Conservation (phyloP, 2,888 invertebrate species). For the Taenaris catops region DNA sequence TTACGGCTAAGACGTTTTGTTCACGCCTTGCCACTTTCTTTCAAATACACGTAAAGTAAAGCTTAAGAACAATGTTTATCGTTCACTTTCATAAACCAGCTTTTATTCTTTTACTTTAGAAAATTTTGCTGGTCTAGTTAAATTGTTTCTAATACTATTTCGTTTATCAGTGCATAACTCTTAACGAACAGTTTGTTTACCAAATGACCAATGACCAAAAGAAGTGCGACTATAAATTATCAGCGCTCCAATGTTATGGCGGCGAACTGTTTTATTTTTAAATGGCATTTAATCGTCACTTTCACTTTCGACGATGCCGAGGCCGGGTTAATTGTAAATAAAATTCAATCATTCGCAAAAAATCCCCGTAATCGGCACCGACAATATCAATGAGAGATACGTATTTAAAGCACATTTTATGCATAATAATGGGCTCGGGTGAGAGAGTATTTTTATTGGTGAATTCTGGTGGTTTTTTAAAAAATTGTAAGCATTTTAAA, state of each 20-base stretch:
- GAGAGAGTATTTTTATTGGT: slow-evolving; percentile 30
- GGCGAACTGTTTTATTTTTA: slow-evolving; percentile 73
- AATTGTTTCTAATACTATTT: no score
- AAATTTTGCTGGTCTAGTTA: no score
- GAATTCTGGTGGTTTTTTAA: slow-evolving; percentile 25
- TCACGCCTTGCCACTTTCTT: slow-evolving; percentile 40
- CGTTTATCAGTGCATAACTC: no score
- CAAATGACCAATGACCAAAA: no score
- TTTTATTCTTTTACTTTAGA: no score
- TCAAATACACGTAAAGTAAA: neutral
- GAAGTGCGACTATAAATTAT: no score
- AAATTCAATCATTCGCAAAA: slow-evolving; percentile 78
- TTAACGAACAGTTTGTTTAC: no score
- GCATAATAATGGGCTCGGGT: slow-evolving; percentile 35
- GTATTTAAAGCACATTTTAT: slow-evolving; percentile 40
- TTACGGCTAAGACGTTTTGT: slow-evolving; percentile 49
- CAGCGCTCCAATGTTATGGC: slow-evolving; percentile 52
- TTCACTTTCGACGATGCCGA: slow-evolving; percentile 63
- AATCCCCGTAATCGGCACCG: slow-evolving; percentile 66
- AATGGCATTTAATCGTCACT: slow-evolving; percentile 77
- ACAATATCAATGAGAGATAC: slow-evolving; percentile 67
- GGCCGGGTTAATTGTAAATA: slow-evolving; percentile 77
- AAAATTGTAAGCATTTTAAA: slow-evolving; percentile 27
- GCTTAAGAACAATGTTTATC: neutral
- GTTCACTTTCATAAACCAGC: neutral